Conservation (phyloP, 2,113 vertebrate genomes). For the Agapornis roseicollis region DNA sequence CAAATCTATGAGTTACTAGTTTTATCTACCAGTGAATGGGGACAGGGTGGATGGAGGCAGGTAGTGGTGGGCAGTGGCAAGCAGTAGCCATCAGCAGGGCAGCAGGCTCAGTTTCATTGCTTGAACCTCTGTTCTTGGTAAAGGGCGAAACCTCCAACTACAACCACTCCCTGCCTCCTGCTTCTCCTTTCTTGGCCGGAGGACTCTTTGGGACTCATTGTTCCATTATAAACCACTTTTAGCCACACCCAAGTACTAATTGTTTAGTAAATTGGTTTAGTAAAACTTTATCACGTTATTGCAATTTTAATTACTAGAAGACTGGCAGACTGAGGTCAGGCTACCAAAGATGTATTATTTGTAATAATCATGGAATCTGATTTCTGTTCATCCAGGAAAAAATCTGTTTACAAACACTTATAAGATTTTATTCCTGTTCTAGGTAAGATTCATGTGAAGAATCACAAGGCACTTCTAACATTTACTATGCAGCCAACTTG, state of each 20-base stretch:
- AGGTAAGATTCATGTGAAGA: conserved; percentile 14
- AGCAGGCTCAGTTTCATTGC: neutral
- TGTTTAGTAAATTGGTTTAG: conserved; percentile 2
- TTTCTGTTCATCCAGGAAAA: neutral
- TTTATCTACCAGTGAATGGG: rapidly evolving
- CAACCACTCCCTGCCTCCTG: neutral
- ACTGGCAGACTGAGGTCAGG: neutral
- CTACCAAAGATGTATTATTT: neutral
- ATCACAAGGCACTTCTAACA: neutral
- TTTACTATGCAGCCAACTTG: neutral
- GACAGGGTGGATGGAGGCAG: neutral
- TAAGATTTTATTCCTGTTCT: conserved; percentile 1
- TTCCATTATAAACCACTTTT: neutral
- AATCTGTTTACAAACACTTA: conserved; percentile 5
- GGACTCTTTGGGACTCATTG: neutral
- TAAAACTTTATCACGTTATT: neutral
- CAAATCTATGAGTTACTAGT: neutral
- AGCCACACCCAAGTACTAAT: conserved; percentile 16
- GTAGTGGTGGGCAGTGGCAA: neutral
- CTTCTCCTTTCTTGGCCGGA: neutral
- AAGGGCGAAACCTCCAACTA: neutral
- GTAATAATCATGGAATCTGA: neutral
- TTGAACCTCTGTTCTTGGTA: neutral
- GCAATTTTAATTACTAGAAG: neutral
- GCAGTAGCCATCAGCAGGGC: neutral